Conservation (phyloP, 2,888 invertebrate genomes). For the Amphipyra tragopoginis region DNA sequence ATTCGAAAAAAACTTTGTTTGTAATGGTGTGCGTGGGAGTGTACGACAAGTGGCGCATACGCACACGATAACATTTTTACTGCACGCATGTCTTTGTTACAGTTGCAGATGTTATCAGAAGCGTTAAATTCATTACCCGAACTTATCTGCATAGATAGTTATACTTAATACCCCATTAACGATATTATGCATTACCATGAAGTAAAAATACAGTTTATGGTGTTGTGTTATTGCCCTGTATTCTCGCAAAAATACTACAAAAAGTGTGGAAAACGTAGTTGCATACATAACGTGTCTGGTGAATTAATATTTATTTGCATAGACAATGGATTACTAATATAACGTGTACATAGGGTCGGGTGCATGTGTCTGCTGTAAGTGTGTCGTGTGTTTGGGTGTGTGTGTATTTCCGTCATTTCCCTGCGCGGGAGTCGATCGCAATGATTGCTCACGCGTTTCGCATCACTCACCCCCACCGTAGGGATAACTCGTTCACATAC, state of each 20-base stretch:
- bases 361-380: constrained; percentile 47
- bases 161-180: constrained; percentile 61
- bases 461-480: constrained; percentile 86
- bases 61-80: constrained; percentile 60
- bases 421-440: constrained; percentile 86
- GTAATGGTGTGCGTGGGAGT: constrained; percentile 75
- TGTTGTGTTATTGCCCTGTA: constrained; percentile 52
- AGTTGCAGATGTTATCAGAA: constrained; percentile 73
- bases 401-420: constrained; percentile 83
- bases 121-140: constrained; percentile 64
- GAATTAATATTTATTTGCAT: constrained; percentile 83
- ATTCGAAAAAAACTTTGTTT: constrained; percentile 66
- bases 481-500: constrained; percentile 83
- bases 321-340: constrained; percentile 82
- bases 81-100: constrained; percentile 75
- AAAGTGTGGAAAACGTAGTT: constrained; percentile 73
- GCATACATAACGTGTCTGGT: constrained; percentile 71
- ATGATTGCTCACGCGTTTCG: constrained; percentile 89
- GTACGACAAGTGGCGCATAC: constrained; percentile 63
- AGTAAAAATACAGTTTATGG: constrained; percentile 54
- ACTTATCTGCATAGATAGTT: constrained; percentile 64
- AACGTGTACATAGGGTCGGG: constrained; percentile 41
- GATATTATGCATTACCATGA: constrained; percentile 55
- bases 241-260: constrained; percentile 61
- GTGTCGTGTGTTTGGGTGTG: constrained; percentile 58